Conservation (phyloP, 2,888 invertebrate species). For the Cheilosia grossa region DNA sequence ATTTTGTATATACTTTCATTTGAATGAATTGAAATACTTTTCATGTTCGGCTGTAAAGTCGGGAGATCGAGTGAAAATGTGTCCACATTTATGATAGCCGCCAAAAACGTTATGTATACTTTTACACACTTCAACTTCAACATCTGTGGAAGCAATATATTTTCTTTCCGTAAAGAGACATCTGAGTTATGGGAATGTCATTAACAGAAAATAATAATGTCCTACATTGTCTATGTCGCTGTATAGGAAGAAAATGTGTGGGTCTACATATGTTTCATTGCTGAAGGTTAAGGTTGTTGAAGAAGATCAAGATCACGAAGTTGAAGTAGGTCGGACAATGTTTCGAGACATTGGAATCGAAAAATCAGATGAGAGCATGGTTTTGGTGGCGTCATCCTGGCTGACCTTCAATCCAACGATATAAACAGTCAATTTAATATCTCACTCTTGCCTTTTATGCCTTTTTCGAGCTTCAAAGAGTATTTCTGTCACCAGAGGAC, state of each 20-base stretch:
- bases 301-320: constrained; percentile 36
- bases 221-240: constrained; percentile 16
- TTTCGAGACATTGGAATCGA: not conserved
- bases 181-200: not conserved
- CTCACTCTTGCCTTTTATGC: too few relatives aligned
- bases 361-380: not conserved
- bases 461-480: too few relatives aligned
- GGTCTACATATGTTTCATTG: not conserved
- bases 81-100: constrained; percentile 14
- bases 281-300: constrained; percentile 48
- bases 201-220: constrained; percentile 4
- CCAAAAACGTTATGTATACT: not conserved
- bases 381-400: too few relatives aligned
- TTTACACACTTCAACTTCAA: too few relatives aligned
- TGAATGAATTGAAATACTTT: not conserved
- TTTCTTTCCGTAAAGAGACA: not conserved
- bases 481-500: too few relatives aligned
- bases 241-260: not conserved
- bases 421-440: too few relatives aligned
- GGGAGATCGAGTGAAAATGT: constrained; percentile 1
- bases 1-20: not conserved
- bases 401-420: too few relatives aligned
- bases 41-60: not conserved
- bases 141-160: constrained; percentile 9
- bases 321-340: too few relatives aligned